phyloP scores from a whole-genome alignment of 2,797 vertebrate genomes.

The Babyrousa celebensis region DNA sequence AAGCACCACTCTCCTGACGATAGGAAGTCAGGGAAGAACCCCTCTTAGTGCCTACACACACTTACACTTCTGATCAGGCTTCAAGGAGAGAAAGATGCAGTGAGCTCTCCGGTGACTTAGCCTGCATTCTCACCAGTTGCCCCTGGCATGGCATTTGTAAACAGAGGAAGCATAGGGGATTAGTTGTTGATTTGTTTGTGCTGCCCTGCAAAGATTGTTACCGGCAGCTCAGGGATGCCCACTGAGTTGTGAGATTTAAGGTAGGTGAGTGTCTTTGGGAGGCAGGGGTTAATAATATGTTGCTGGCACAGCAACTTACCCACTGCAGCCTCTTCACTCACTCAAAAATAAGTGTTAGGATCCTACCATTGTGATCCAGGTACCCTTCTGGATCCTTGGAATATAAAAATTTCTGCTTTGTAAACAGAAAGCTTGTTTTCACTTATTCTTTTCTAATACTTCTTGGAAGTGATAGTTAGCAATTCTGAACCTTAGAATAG shows the following conservation, averaged over 20 bases:
- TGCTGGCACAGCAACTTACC: conserved; percentile 58
- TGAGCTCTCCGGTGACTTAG: background rate
- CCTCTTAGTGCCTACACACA: background rate
- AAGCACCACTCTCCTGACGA: background rate
- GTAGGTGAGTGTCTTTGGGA: background rate
- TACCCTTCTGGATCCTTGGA: conserved; percentile 49
- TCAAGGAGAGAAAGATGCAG: background rate
- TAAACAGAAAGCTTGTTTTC: conserved; percentile 69
- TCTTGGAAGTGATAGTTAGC: conserved; percentile 62
- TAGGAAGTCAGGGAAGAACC: conserved; percentile 33
- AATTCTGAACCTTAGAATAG: conserved; percentile 63
- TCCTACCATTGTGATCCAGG: background rate
- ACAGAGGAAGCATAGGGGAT: background rate
- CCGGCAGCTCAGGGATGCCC: background rate
- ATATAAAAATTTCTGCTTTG: conserved; percentile 61
- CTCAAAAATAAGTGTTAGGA: conserved; percentile 48
- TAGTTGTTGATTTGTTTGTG: conserved; percentile 39
- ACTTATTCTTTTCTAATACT: conserved; percentile 52
- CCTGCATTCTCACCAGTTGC: background rate
- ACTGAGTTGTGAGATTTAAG: background rate
- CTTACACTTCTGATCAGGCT: background rate
- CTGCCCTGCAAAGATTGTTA: conserved; percentile 45
- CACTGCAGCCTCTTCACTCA: conserved; percentile 24
- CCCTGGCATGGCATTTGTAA: conserved; percentile 32
- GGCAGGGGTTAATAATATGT: background rate